Evolutionary conservation across 1,140 invertebrate species (phyloP), one percentile per base, ranked within the genome.

Genomic region (Drosophila seguyi): DNA sequence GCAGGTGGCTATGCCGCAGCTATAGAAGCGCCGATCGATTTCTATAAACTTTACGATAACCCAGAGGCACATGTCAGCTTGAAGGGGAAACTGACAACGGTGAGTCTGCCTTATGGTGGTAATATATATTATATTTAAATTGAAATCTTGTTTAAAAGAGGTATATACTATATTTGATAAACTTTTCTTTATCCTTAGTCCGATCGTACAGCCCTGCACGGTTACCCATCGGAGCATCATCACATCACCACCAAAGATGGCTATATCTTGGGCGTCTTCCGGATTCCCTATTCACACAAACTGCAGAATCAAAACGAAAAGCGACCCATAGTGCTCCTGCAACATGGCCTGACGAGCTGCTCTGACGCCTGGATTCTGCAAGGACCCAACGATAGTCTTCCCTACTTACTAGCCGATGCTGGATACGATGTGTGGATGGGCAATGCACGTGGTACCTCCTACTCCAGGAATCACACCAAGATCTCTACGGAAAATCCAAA

Each of bases 311-410:
- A 79, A 39, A 67, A 79, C 27, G n/a, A 53, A 14, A 22, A 53
- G 5, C 93, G 86, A 6, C 86, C 94, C 14, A 94, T 96, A 16
- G 93, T 96, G 0, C 79, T 97, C 0, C 96, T 97, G 77, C 82
- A 87, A 22, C 97, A 97, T 85, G 97, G 97, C 0, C 86, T 97
- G 7, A 90, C 96, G 0, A 95, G 95, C 10, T 96, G 95, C 77
- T 96, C 96, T 2, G 94, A 95, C 2, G 95, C 96, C 84, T 98
- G 95, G 95, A 92, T 97, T 4, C 90, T 96, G 3, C 93, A 95
- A 59, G 95, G 95, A 29, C 95, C 95, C 11, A 80, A 94, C 13
- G 95, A 95, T 82, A 93, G 93, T 5, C 56, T 92, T 61, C 73
- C 93, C 7, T 94, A 93, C 69, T 71, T 95, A 3, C 81, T 97